These are phyloP conservation scores for Monochamus saltuarius DNA, from an alignment of 1,140 invertebrate genomes.

Conservation along the genomic window DNA sequence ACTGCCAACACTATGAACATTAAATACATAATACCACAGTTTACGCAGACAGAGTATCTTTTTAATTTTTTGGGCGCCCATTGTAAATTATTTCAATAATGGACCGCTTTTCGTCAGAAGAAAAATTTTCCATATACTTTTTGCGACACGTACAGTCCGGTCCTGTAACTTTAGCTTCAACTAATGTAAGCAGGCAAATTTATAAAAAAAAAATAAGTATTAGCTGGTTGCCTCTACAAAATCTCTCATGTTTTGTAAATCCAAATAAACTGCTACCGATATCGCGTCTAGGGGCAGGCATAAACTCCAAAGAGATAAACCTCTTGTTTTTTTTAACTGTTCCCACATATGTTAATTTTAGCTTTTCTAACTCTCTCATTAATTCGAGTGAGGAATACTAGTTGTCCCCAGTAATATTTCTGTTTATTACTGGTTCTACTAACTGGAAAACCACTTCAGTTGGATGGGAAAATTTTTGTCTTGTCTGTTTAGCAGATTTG, in stretches of 20 bases:
- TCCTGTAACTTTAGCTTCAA: too few species aligned
- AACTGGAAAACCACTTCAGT: constrained; percentile 20
- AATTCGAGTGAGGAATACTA: constrained; percentile 17
- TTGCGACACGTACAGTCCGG: too few species aligned
- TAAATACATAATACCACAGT: neutral
- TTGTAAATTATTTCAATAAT: too few species aligned
- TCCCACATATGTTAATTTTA: constrained; percentile 12
- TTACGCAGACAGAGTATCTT: constrained; percentile 2
- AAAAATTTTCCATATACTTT: too few species aligned
- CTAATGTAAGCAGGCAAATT: too few species aligned
- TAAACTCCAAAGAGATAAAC: constrained; percentile 10
- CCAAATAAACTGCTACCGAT: constrained; percentile 15
- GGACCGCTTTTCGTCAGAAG: too few species aligned
- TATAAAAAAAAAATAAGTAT: too few species aligned
- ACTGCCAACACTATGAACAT: neutral
- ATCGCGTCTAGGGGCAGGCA: constrained; percentile 1
- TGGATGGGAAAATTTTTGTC: constrained; percentile 18
- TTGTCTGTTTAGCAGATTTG: neutral
- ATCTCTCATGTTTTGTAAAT: constrained; percentile 16
- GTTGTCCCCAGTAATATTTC: constrained; percentile 18
- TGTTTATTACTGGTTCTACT: constrained; percentile 16
- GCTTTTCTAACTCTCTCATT: constrained; percentile 4
- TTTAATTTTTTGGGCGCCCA: too few species aligned
- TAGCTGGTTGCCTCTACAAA: too few species aligned
- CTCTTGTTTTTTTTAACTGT: constrained; percentile 22